Evolutionary conservation across 2,113 vertebrate genomes (phyloP).

Genomic region (Indicator maculatus): DNA sequence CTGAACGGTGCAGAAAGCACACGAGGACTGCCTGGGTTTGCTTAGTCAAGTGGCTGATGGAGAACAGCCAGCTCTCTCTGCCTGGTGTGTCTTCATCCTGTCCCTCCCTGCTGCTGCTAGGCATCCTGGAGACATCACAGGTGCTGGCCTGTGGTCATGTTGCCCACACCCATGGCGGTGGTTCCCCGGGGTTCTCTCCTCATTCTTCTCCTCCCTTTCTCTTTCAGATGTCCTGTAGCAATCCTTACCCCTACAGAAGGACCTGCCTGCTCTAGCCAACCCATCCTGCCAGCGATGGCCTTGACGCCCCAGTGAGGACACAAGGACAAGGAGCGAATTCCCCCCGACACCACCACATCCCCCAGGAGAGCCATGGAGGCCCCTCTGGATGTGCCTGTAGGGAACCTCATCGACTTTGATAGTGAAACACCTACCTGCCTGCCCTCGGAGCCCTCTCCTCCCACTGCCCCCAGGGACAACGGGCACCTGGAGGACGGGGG

Average conservation of each 20-base stretch:
- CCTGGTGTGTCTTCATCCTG: rapidly evolving
- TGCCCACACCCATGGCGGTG: rapidly evolving
- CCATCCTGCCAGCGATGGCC: neutral
- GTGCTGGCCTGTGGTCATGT: neutral
- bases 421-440: slow-evolving; percentile 30
- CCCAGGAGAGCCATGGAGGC: slow-evolving; percentile 76
- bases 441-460: neutral
- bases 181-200: rapidly evolving
- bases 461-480: neutral
- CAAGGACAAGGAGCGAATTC: rapidly evolving
- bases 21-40: rapidly evolving
- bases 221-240: slow-evolving; percentile 49
- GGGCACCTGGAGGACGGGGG: neutral
- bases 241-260: rapidly evolving
- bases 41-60: neutral
- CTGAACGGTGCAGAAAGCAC: rapidly evolving
- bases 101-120: rapidly evolving
- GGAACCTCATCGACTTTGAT: slow-evolving; percentile 88
- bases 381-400: slow-evolving; percentile 74
- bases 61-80: neutral
- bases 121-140: rapidly evolving
- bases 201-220: neutral
- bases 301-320: neutral
- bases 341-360: rapidly evolving
- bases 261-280: neutral